Base-by-base conservation (phyloP, 2,888 invertebrate species). In the Melipona beecheii region DNA sequence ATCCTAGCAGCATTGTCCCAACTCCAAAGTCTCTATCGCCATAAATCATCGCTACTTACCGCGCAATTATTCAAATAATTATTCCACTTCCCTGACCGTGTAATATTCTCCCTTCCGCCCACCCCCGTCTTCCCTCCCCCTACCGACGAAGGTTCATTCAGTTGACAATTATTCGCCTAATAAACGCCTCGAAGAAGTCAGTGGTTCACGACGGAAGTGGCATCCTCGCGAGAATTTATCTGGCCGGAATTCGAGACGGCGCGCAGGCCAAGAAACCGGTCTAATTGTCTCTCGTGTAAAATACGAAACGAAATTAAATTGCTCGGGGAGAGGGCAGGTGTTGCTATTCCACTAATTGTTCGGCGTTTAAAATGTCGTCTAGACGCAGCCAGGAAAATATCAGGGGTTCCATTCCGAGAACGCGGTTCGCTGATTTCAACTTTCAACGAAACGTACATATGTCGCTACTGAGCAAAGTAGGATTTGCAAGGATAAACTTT, bases 331-430 rank as follows among this genome's bases (percentile, higher is more conserved):
- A 4, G 9, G 43, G 58, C 78, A 81, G 71, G 77, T 81, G 80
- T 81, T 77, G 52, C 80, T 78, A 58, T 81, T 81, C 31, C 58
- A 43, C 43, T 77, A 77, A 81, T 81, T 81, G 80, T 81, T 60
- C 27, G 27, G 43, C 17, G 54, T 31, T 71, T 71, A 77, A 62
- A 77, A 64, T 71, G 71, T 50, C 36, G 21, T 27, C 49, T 19
- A 65, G 54, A 71, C 60, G 17, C 49, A 4, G 68, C 24, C 64
- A 5, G 24, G 70, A 49, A 70, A 79, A 79, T 81, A 76, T 76
- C 71, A 19, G 15, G 56, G 6, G 49, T 52, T 75, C 49, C 50
- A 69, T 9, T 72, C 21, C 21, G 49, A 15, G 27, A 24, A 15
- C 15, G 24, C 19, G 43, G 5, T 60, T 21, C 54, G 21, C 5